Evolutionary conservation across 1,140 invertebrate genomes (phyloP).

Genomic region (Sycobia sp.): DNA sequence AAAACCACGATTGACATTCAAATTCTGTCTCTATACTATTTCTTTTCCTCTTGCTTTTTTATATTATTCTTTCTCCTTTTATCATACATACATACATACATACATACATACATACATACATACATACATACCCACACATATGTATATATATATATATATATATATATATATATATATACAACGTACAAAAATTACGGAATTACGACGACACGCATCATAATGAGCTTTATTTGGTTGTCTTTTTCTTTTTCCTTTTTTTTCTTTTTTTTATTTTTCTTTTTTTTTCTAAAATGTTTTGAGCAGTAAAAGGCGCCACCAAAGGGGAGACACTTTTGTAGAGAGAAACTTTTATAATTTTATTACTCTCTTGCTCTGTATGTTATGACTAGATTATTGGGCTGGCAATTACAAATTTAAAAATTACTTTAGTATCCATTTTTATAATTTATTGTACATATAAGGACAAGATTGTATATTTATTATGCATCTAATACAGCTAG

Average conservation of each 20-base stretch:
- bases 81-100: conserved; percentile 21
- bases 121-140: too few species aligned
- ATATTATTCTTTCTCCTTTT: neutral
- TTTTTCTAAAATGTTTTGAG: neutral
- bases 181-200: conserved; percentile 25
- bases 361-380: conserved; percentile 32
- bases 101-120: too few species aligned
- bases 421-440: conserved; percentile 1
- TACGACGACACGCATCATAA: conserved; percentile 15
- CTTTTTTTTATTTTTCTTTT: conserved; percentile 13
- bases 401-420: conserved; percentile 37
- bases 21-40: conserved; percentile 10
- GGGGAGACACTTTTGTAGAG: neutral
- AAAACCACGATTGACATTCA: conserved; percentile 28
- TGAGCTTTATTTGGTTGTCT: conserved; percentile 20
- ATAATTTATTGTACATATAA: too few species aligned
- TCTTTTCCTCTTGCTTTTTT: neutral
- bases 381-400: conserved; percentile 54
- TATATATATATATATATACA: conserved; percentile 25
- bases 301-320: neutral
- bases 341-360: conserved; percentile 10
- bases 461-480: conserved; percentile 7
- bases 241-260: neutral
- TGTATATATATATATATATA: too few species aligned
- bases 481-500: too few species aligned